phyloP scores from a whole-genome alignment of 2,113 vertebrate species.

The Dryoscopus gambensis region DNA sequence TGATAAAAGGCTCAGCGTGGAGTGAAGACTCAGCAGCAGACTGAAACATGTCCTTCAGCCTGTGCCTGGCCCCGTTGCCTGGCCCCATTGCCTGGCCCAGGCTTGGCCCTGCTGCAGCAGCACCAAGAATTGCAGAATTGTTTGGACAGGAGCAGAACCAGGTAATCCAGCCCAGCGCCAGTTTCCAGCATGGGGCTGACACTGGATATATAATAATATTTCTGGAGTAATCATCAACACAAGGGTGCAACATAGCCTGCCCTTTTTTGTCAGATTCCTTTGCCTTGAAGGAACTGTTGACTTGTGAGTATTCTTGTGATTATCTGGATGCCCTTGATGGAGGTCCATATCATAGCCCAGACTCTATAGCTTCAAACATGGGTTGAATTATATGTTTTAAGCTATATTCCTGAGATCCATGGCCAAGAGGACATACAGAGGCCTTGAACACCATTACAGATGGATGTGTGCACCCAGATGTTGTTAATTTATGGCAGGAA shows the following conservation, averaged over 20 bases:
- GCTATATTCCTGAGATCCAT: neutral
- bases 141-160: neutral
- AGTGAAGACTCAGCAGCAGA: conserved; percentile 3
- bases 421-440: neutral
- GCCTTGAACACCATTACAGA: neutral
- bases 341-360: neutral
- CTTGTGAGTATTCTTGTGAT: neutral
- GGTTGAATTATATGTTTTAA: neutral
- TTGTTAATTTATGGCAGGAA: neutral
- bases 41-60: neutral
- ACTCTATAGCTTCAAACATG: neutral
- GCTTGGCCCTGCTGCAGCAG: neutral
- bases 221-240: neutral
- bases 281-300: neutral
- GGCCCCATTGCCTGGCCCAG: neutral
- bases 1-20: neutral
- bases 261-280: neutral
- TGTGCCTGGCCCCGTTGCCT: neutral
- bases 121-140: neutral
- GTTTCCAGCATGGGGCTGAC: neutral
- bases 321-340: neutral
- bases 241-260: neutral
- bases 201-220: neutral
- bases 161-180: neutral
- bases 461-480: neutral